Evolutionary conservation across 2,888 invertebrate genomes (phyloP).

Genomic region (Acronicta aceris): DNA sequence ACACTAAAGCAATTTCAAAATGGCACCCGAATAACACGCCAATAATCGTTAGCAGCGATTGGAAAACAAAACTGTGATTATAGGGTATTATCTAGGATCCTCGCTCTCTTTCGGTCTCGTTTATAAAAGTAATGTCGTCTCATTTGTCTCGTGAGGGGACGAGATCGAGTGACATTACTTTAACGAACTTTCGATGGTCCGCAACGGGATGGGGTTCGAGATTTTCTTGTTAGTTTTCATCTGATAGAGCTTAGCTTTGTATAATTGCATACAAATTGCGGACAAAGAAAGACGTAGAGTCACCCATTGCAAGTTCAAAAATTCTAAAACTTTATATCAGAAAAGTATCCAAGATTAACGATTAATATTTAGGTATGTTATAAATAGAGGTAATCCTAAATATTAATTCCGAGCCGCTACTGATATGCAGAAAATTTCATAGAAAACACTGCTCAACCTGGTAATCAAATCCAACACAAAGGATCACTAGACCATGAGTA

Average conservation of each 20-base stretch:
- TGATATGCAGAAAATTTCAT: no score
- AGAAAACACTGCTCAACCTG: no score
- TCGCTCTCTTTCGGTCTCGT: constrained; percentile 68
- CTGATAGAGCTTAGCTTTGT: constrained; percentile 57
- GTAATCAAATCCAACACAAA: no score
- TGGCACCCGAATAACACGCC: constrained; percentile 90
- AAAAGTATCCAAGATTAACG: no score
- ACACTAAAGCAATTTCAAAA: constrained; percentile 88
- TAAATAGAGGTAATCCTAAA: no score
- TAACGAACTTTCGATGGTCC: constrained; percentile 88
- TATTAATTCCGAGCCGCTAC: no score
- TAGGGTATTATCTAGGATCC: constrained; percentile 82
- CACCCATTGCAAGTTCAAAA: background rate
- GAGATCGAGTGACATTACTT: constrained; percentile 86
- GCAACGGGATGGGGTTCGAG: constrained; percentile 71
- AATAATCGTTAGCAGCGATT: constrained; percentile 91
- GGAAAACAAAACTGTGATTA: constrained; percentile 92
- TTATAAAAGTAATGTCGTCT: constrained; percentile 65
- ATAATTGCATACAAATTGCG: constrained; percentile 58
- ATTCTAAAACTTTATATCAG: background rate
- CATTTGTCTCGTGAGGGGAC: constrained; percentile 78
- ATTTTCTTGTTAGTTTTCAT: constrained; percentile 63
- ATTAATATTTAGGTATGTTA: no score
- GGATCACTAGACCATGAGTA: no score
- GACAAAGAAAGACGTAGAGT: constrained; percentile 27